Conservation (phyloP, 2,113 vertebrate genomes). For the Sinocyclocheilus rhinocerous region DNA sequence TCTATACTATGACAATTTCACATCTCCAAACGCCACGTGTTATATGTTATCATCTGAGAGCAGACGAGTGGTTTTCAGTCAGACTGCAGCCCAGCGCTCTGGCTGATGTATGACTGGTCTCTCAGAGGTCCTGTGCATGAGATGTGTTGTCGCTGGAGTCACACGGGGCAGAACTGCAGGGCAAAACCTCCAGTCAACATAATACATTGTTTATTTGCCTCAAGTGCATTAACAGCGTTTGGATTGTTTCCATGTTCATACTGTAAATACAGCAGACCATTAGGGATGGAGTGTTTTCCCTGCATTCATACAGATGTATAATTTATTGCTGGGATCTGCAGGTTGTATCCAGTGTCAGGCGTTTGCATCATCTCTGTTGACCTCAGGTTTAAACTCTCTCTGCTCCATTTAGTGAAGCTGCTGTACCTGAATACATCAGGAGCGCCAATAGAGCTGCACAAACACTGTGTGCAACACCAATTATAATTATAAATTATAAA, state of each 20-base stretch:
- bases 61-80: conserved; percentile 32
- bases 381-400: background rate
- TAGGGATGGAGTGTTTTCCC: background rate
- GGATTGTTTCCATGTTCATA: conserved; percentile 1
- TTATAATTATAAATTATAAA: background rate
- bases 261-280: background rate
- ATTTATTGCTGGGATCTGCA: background rate
- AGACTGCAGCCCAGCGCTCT: conserved; percentile 22
- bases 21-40: background rate
- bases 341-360: conserved; percentile 10
- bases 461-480: background rate
- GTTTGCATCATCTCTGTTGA: conserved; percentile 17
- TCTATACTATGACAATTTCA: background rate
- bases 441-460: background rate
- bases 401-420: background rate
- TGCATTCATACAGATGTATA: background rate
- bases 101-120: conserved; percentile 47
- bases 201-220: conserved; percentile 11
- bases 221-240: background rate
- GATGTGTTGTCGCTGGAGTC: conserved; percentile 30
- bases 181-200: background rate
- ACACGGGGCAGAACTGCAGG: conserved; percentile 22
- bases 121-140: conserved; percentile 30
- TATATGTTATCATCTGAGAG: conserved; percentile 30
- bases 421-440: background rate